Evolutionary conservation across 2,888 invertebrate species (phyloP).

Genomic region (Entomobrya multifasciata): DNA sequence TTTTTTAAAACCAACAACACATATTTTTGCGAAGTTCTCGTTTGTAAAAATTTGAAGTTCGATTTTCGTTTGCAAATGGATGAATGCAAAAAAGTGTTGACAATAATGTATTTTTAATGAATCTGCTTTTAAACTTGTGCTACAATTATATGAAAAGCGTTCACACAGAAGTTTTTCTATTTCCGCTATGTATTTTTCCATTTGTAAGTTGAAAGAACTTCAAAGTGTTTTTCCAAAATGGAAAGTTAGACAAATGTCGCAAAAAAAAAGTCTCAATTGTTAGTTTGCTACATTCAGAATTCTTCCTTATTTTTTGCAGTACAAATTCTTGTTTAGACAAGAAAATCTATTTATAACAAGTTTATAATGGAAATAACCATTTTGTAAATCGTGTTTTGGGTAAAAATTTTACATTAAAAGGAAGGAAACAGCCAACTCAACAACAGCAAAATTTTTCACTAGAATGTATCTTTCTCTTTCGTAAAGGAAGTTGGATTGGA

Average conservation of each 20-base stretch:
- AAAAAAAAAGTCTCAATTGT: background rate
- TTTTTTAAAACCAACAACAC: too few species aligned
- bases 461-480: background rate
- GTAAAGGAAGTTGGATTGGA: background rate
- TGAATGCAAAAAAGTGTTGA: too few species aligned
- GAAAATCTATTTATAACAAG: background rate
- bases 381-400: background rate
- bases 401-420: background rate
- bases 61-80: too few species aligned
- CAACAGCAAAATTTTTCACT: slow-evolving; percentile 16
- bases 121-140: too few species aligned
- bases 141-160: too few species aligned
- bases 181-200: too few species aligned
- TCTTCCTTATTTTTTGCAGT: background rate
- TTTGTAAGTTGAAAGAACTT: background rate
- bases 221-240: background rate
- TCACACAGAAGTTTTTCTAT: too few species aligned
- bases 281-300: background rate
- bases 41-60: too few species aligned
- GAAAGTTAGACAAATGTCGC: background rate
- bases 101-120: too few species aligned
- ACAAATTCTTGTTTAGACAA: background rate
- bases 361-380: background rate
- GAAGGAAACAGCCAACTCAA: background rate
- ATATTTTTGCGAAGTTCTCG: too few species aligned